A percentile compares a stretch with the other conserved stretches of the same genome.
phyloP scores from a whole-genome alignment of 2,888 invertebrate genomes.

The Tenthredo notha region DNA sequence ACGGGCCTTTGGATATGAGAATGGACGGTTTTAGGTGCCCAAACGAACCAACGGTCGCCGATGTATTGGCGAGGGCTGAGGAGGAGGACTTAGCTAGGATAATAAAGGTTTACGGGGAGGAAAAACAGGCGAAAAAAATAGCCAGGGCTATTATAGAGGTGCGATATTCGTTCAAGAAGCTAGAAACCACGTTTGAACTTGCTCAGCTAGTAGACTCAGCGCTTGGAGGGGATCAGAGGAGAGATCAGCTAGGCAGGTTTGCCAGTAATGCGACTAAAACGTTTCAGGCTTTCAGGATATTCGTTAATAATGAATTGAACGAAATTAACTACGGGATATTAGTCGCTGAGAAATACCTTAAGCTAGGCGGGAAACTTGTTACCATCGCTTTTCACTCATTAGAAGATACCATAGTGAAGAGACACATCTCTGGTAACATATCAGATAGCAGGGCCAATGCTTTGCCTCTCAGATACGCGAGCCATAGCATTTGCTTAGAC shows the following conservation, averaged over 20 bases:
- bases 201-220: constrained; percentile 87
- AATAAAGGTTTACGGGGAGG: constrained; percentile 95
- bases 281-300: constrained; percentile 96
- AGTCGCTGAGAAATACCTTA: constrained; percentile 88
- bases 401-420: constrained; percentile 95
- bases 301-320: constrained; percentile 97
- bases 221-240: constrained; percentile 79
- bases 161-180: constrained; percentile 86
- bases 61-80: constrained; percentile 89
- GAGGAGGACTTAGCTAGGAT: constrained; percentile 90
- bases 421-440: constrained; percentile 90
- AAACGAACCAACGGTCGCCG: constrained; percentile 90
- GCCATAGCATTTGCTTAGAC: constrained; percentile 81
- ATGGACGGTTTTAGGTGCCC: constrained; percentile 91
- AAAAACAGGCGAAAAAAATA: constrained; percentile 91
- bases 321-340: constrained; percentile 94
- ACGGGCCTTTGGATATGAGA: constrained; percentile 97
- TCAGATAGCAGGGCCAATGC: constrained; percentile 86
- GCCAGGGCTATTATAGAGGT: constrained; percentile 93
- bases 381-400: constrained; percentile 95
- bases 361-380: constrained; percentile 88
- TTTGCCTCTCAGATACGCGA: constrained; percentile 86
- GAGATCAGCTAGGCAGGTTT: constrained; percentile 88
- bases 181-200: constrained; percentile 91
- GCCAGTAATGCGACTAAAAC: constrained; percentile 94